Evolutionary conservation across 2,888 invertebrate species (phyloP), one percentile per base, ranked within the genome.

Genomic region (Drosophila borborema): DNA sequence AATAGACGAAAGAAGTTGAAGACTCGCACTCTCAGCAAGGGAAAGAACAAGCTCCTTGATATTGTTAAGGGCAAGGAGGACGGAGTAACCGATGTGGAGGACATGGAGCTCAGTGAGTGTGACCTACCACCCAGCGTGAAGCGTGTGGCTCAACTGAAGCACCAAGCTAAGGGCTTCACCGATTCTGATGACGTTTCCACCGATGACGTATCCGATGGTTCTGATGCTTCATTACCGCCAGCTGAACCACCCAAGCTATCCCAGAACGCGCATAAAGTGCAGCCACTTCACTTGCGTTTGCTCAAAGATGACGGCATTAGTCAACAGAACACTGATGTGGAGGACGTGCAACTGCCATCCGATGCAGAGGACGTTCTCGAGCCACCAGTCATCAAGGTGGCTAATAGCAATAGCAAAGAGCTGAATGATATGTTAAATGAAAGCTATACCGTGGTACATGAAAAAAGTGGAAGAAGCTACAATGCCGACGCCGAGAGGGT

Each of bases 361-460:
- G 94, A 94, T 79, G 92, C 92, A 31, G 94, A 94, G 72, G 94
- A 94, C 71, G 92, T 92, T 8, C 90, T 91, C 18, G 91, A 93
- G n/a, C 77, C 66, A 8, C 72, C 87, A 3, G 18, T 59, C 28
- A 72, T 89, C 3, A 56, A 72, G 3, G 75, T 70, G 38, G 74
- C 66, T 5, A 81, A 79, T 12, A 82, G 78, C 61, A 77, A 82
- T 46, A 86, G 83, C 16, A 86, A 85, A 41, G 93, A 94, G 70
- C 78, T 94, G n/a, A 91, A 88, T 53, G 91, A 92, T 48, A 92
- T 93, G 79, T 81, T 94, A 0, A 93, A 94, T 60, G 94, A 94
- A 53, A 91, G 92, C 66, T 91, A 91, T 28, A 93, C 94, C 9
- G 92, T 92, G 8, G 93, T 94, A 5, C 92, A 94, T 70, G 93